phyloP scores from a whole-genome alignment of 2,797 vertebrate species.

The Telmatherina bonti region DNA sequence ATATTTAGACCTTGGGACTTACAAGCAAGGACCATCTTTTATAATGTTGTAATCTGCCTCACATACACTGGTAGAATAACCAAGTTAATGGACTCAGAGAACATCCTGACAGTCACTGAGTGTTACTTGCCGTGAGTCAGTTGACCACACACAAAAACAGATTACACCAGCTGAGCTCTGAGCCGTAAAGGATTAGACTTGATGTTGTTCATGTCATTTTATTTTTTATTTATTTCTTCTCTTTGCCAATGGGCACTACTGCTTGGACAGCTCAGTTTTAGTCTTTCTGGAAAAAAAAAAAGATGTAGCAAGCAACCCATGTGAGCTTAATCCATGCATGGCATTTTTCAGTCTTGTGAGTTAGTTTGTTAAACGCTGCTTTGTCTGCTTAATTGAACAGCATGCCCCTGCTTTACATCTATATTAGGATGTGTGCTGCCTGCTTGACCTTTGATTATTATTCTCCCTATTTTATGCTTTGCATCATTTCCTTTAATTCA shows the following conservation, averaged over 20 bases:
- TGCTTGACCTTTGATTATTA: constrained; percentile 56
- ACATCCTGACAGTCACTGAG: background rate
- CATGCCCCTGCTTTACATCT: constrained; percentile 29
- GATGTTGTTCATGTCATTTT: background rate
- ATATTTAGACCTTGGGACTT: background rate
- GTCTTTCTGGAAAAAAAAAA: background rate
- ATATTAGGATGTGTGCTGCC: constrained; percentile 24
- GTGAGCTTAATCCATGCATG: background rate
- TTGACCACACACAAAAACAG: constrained; percentile 1
- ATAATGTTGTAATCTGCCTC: background rate
- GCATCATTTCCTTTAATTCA: constrained; percentile 32
- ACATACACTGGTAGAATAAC: background rate
- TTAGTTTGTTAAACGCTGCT: background rate
- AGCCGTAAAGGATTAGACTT: background rate
- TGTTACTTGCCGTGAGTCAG: background rate
- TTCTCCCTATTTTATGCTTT: constrained; percentile 40
- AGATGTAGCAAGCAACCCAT: background rate
- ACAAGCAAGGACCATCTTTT: background rate
- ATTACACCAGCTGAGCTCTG: background rate
- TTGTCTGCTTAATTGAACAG: background rate
- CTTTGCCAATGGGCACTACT: background rate
- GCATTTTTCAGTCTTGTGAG: background rate
- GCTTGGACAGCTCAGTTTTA: background rate
- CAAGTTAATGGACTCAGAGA: background rate
- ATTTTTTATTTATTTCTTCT: background rate